phyloP scores from a whole-genome alignment of 1,140 invertebrate species.

The Ooceraea biroi region DNA sequence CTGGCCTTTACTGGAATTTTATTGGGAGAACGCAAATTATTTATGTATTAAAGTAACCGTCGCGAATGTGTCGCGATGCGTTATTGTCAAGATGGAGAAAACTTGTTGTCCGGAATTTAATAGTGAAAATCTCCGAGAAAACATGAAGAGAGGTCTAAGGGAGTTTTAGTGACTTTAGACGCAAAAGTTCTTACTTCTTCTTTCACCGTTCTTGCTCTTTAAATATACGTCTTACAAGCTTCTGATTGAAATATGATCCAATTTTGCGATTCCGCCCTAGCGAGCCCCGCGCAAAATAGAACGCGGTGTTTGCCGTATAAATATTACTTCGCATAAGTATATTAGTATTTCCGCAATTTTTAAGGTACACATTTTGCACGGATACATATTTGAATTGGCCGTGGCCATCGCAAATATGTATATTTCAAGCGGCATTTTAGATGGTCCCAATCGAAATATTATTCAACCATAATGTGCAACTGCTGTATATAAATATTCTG shows the following conservation, averaged over 20 bases:
- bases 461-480: neutral
- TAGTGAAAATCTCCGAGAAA: neutral
- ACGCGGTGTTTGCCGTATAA: neutral
- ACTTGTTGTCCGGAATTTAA: neutral
- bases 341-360: slow-evolving; percentile 25
- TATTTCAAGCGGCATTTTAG: neutral
- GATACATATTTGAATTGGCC: slow-evolving; percentile 19
- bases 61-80: neutral
- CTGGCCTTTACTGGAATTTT: too few relatives aligned
- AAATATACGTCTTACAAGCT: neutral
- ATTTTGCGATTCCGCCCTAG: neutral
- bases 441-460: neutral
- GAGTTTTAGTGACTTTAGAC: slow-evolving; percentile 3
- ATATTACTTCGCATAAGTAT: neutral
- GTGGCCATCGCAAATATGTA: slow-evolving; percentile 6
- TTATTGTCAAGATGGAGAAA: neutral
- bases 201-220: neutral
- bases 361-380: neutral
- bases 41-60: neutral
- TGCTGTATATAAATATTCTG: neutral
- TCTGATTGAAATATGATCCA: slow-evolving; percentile 2
- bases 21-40: too few relatives aligned
- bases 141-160: neutral
- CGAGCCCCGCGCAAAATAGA: neutral
- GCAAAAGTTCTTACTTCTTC: slow-evolving; percentile 21